Evolutionary conservation across 2,113 vertebrate genomes (phyloP), one percentile per base, ranked within the genome.

Genomic region (Calypte anna): DNA sequence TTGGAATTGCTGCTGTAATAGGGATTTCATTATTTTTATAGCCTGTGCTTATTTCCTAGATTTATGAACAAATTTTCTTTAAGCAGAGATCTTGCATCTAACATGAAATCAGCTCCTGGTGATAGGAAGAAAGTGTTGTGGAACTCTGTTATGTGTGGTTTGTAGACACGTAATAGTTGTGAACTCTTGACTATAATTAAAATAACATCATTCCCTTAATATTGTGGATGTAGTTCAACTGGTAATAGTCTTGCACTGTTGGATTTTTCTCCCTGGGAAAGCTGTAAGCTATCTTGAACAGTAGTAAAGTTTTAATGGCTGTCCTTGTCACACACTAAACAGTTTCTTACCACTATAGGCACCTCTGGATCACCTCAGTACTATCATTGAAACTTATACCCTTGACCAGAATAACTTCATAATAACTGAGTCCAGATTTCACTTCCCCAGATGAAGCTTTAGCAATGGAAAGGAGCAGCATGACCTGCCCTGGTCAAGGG

Each of bases 21-120:
- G 81, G 82, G 87, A 77, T 94, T 94, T 94, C 89, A 93, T 95
- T 94, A 87, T 70, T 94, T 94, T 94, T 95, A 94, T 80, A 80
- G 89, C 70, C 87, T 40, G 55, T 76, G 84, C 95, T 97, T 96
- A 91, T 94, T 96, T 91, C 66, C 62, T 25, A 58, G 89, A 94
- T 97, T 93, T 93, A 96, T 92, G 94, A 94, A 79, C 84, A 76
- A n/a, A 63, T 94, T 88, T 91, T 94, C 82, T 69, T 63, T 43
- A 28, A 87, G 94, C 74, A 93, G 74, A 93, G 74, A 61, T 77
- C 83, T 58, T 86, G 73, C 24, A 73, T 66, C 4, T 63, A 69
- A 76, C 46, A 6, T 11, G 70, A 88, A 80, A 43, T 79, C 8
- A 1, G 88, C 38, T 87, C 19, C 25, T 20, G 25, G 54, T 73